Evolutionary conservation across 2,113 vertebrate species (phyloP).

Genomic region (Psilopogon haemacephalus): DNA sequence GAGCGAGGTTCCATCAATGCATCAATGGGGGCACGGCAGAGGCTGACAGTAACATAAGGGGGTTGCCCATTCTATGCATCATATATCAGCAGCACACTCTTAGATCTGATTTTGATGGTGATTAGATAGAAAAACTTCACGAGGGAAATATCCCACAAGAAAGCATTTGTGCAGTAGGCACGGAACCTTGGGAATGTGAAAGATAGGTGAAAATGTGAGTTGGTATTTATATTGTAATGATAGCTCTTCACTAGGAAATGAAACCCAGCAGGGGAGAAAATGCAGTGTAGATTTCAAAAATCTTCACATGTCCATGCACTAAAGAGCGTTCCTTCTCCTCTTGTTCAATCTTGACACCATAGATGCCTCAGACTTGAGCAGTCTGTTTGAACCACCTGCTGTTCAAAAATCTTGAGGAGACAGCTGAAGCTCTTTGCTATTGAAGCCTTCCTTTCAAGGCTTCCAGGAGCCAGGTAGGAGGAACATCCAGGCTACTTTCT

Average conservation of each 20-base stretch:
- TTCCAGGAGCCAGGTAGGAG: slow-evolving; percentile 8
- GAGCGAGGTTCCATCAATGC: background rate
- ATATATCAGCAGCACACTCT: background rate
- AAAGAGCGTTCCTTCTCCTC: slow-evolving; percentile 50
- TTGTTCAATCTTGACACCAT: slow-evolving; percentile 6
- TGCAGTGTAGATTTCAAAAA: slow-evolving; percentile 45
- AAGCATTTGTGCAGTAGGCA: slow-evolving; percentile 32
- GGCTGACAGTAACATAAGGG: background rate
- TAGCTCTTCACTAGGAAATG: slow-evolving; percentile 56
- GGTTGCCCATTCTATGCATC: slow-evolving; percentile 16
- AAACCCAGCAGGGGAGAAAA: slow-evolving; percentile 64
- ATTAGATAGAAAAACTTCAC: slow-evolving; percentile 46
- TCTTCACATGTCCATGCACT: slow-evolving; percentile 17
- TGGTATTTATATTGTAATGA: slow-evolving; percentile 20
- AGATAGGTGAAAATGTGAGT: slow-evolving; percentile 44
- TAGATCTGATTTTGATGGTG: slow-evolving; percentile 43
- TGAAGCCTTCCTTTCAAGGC: slow-evolving; percentile 4
- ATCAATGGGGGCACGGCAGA: background rate
- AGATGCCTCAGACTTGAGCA: slow-evolving; percentile 39
- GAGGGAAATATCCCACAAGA: background rate
- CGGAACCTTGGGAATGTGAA: slow-evolving; percentile 51
- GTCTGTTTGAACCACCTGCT: slow-evolving; percentile 38
- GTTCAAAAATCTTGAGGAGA: slow-evolving; percentile 40
- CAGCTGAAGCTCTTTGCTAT: slow-evolving; percentile 41
- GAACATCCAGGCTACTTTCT: background rate